Base-by-base conservation (phyloP, 2,113 vertebrate genomes). In the Zosterops japonicus region DNA sequence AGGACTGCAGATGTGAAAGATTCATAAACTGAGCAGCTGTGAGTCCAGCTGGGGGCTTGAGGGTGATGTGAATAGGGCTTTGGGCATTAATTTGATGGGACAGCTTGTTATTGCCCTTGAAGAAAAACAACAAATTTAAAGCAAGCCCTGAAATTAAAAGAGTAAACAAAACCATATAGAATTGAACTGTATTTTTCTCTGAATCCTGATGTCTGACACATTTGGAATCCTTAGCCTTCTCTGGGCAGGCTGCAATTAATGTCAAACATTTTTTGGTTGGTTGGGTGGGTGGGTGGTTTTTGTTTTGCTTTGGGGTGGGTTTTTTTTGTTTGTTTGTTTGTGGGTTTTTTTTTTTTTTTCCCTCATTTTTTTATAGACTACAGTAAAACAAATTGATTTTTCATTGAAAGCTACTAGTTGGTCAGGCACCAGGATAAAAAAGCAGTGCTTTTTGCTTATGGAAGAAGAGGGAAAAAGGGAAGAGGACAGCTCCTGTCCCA, bases 1-100 rank as follows among this genome's bases (percentile, higher is more conserved):
- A 91, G 90, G 70, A 93, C 76, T 81, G 64, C 69, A 96, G 71
- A 96, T 78, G 84, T 82, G 74, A 95, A 90, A 95, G 80, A 94
- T 94, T 85, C 67, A 81, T 79, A 87, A 91, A 75, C n/a, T 4
- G 29, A 91, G 69, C 94, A 97, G 95, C 91, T 96, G 91, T 7
- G 33, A 89, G 70, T 95, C 91, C 93, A 95, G 91, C 83, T 87
- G 89, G 70, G 80, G 81, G 69, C 72, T 84, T 0, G 0, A 52
- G 7, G 18, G 36, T 89, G 89, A 94, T 20, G 52, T 23, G 83
- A 92, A 68, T 3, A 91, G 65, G 65, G 22, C 69, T 91, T 59
- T 83, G 77, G 91, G 87, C 83, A 95, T 79, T 94, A 89, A 92
- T 91, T 95, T 93, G 83, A 79, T 77, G 77, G 76, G 89, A 93